Percentiles rank a stretch among this genome's conserved stretches.
phyloP scores from a whole-genome alignment of 2,888 invertebrate genomes.

The Hypercompe scribonia region DNA sequence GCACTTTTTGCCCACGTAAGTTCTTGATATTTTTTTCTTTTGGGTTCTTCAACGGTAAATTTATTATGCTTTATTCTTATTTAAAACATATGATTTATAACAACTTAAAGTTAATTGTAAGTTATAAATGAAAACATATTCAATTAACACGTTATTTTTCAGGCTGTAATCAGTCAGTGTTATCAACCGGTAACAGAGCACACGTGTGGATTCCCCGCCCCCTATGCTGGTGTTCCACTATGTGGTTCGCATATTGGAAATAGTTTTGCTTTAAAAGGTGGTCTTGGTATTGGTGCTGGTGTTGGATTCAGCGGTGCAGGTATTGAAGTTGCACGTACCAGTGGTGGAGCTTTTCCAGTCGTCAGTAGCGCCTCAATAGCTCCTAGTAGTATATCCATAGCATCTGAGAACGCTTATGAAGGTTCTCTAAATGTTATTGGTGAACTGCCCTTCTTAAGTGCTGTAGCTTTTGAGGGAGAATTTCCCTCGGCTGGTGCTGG shows the following conservation, averaged over 20 bases:
- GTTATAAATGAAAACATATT: background rate
- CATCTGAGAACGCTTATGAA: constrained; percentile 58
- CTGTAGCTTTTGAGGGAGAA: constrained; percentile 53
- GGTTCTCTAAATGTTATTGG: constrained; percentile 52
- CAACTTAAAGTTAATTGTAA: background rate
- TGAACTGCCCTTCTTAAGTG: constrained; percentile 57
- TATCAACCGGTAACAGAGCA: background rate
- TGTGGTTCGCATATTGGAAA: background rate
- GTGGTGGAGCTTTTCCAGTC: constrained; percentile 33
- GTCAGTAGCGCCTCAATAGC: background rate
- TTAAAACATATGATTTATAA: background rate
- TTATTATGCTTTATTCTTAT: too few relatives aligned
- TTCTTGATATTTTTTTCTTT: background rate
- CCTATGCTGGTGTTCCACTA: background rate
- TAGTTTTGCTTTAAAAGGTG: background rate
- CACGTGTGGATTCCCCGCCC: background rate
- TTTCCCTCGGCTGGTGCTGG: constrained; percentile 53
- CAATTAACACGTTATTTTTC: background rate
- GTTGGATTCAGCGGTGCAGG: constrained; percentile 49
- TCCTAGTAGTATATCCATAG: constrained; percentile 53
- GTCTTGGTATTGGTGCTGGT: background rate
- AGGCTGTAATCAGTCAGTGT: constrained; percentile 1
- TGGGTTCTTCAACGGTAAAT: background rate
- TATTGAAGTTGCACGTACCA: constrained; percentile 46
- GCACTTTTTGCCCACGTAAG: constrained; percentile 6